phyloP scores from a whole-genome alignment of 2,797 vertebrate genomes.

The Staurois parvus region DNA sequence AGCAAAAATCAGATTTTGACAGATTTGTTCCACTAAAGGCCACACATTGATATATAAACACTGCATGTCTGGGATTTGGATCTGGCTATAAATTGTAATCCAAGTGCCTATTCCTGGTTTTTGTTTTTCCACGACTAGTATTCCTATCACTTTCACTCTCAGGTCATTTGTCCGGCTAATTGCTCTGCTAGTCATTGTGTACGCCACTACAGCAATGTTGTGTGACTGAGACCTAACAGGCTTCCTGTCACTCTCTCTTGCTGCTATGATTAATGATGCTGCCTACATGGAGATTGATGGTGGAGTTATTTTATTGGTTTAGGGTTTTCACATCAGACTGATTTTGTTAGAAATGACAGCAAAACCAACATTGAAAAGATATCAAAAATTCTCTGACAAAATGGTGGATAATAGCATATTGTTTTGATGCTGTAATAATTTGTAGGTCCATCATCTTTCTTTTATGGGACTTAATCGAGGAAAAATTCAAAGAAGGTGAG shows the following conservation, averaged over 20 bases:
- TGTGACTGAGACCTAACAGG: slow-evolving; percentile 24
- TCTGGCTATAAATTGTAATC: not conserved
- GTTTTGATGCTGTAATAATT: not conserved
- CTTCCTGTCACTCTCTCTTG: slow-evolving; percentile 33
- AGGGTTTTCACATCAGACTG: not conserved
- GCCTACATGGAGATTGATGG: slow-evolving; percentile 14
- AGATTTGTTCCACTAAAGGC: not conserved
- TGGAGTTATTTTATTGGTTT: slow-evolving; percentile 1
- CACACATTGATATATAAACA: slow-evolving; percentile 1
- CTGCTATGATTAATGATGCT: slow-evolving; percentile 39
- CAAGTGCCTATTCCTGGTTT: not conserved
- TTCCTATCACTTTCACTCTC: slow-evolving; percentile 8
- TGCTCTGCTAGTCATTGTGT: slow-evolving; percentile 37
- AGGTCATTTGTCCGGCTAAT: slow-evolving; percentile 30
- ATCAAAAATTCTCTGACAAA: not conserved
- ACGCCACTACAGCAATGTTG: not conserved
- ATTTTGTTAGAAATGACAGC: slow-evolving; percentile 1
- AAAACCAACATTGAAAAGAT: not conserved
- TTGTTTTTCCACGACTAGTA: not conserved
- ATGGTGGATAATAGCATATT: not conserved
- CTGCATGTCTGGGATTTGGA: not conserved
- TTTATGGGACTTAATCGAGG: not conserved
- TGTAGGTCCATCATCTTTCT: not conserved
- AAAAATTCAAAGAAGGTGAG: not conserved
- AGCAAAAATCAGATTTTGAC: too few relatives aligned